phyloP scores from a whole-genome alignment of 2,797 vertebrate genomes.

The Labeo calbasu region DNA sequence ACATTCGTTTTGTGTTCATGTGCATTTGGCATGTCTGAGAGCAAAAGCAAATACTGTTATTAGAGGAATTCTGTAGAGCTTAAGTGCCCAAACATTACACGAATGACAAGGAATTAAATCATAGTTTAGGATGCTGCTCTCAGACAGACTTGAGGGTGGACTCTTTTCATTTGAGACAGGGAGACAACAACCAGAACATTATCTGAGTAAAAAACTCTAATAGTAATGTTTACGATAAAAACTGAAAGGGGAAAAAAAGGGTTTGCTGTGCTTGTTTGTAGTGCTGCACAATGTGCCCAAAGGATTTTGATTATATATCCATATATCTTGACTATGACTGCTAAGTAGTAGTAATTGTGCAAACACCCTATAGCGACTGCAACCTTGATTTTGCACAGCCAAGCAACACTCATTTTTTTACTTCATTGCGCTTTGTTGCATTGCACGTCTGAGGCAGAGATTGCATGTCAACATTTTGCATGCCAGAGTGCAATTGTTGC shows the following conservation, averaged over 20 bases:
- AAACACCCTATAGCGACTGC: neutral
- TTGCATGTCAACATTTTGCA: slow-evolving; percentile 1
- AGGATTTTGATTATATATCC: no score
- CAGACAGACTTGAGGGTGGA: neutral
- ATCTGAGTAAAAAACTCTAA: neutral
- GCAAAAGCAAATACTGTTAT: neutral
- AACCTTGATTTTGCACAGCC: neutral
- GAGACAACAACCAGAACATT: neutral
- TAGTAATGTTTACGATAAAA: neutral
- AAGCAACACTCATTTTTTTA: neutral
- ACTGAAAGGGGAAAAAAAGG: neutral
- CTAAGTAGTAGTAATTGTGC: neutral
- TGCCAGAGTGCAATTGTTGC: neutral
- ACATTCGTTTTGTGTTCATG: neutral
- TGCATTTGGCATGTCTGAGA: slow-evolving; percentile 5
- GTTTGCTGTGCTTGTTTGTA: no score
- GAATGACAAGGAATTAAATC: neutral
- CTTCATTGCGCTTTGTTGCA: neutral
- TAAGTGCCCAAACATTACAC: neutral
- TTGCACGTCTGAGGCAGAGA: neutral
- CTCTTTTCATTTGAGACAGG: neutral
- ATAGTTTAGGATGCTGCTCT: neutral
- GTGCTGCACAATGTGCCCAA: no score
- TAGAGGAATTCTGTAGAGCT: neutral
- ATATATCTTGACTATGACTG: no score